Percentiles rank a stretch among this genome's conserved stretches.
These are phyloP conservation scores for Montipora efflorescens DNA, from an alignment of 64 coral and sea anemone species.

Conservation along the genomic window DNA sequence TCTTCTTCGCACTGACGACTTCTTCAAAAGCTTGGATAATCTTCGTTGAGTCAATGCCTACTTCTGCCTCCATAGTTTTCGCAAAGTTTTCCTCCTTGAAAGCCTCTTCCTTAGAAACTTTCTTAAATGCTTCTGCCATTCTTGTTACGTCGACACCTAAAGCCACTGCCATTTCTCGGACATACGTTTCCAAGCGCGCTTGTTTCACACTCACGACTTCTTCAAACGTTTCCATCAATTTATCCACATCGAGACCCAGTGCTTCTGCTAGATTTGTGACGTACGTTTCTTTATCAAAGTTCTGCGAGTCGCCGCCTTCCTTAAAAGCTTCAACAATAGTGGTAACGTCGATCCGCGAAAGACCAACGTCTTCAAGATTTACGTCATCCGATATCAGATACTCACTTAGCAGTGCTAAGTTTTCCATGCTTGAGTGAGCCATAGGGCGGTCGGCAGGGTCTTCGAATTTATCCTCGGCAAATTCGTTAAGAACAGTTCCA, in stretches of 20 bases:
- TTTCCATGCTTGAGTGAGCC: neutral
- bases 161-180: neutral
- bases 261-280: slow-evolving; percentile 24
- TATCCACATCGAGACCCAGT: slow-evolving; percentile 25
- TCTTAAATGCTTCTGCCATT: neutral
- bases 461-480: neutral
- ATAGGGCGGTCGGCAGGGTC: neutral
- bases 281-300: slow-evolving; percentile 33
- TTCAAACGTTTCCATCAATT: neutral
- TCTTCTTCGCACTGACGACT: neutral
- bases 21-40: neutral
- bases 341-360: neutral
- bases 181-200: neutral
- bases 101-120: neutral
- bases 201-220: neutral
- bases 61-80: neutral
- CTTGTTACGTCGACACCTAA: neutral
- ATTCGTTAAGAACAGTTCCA: slow-evolving; percentile 22
- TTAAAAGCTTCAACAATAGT: slow-evolving; percentile 15
- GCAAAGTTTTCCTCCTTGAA: neutral
- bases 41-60: neutral
- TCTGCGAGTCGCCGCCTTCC: neutral
- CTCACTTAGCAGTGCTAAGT: neutral
- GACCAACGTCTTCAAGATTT: neutral
- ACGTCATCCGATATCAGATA: neutral